Base-by-base conservation (phyloP, 2,888 invertebrate genomes). In the Trichogramma dendrolimi region DNA sequence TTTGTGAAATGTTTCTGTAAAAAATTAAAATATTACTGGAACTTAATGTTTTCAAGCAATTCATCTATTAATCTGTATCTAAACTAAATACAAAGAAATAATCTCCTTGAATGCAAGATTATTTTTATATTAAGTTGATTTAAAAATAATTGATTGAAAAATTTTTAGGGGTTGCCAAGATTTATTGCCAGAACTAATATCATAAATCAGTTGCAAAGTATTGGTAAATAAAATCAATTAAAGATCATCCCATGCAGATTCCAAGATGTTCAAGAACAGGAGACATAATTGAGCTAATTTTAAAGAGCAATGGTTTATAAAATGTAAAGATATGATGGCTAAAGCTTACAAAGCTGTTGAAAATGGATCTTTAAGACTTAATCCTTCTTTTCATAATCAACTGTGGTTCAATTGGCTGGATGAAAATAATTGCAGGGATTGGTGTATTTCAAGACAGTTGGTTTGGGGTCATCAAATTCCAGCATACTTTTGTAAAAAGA, bases 391-490 rank as follows among this genome's bases (percentile, higher is more conserved):
- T 70, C 89, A 88, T 67, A 81, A 86, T 53, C 84, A 86, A 70
- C 83, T 86, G 10, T 96, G 94, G 94, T 80, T 84, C 56, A 83
- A 89, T 66, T 95, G 93, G 92, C 84, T 94, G 55, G 51, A 49
- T 54, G 44, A 55, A 61, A 60, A 56, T 64, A 51, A 55, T 67
- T 65, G 62, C 58, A 87, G 89, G 67, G 95, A 96, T 76, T 97
- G 97, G 97, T 97, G 96, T 76, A 87, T 98, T 60, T 97, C 97
- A 0, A 83, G 99, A 60, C 99, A 99, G 78, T 81, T 98, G 40
- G 93, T 93, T 91, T 99, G 98, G 98, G 99, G 99, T 0, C 98
- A 99, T 79, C 86, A 87, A 71, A 90, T 98, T 70, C 99, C 99
- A 0, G 94, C 92, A 0, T 99, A 92, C 74, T 81, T 83, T 68